Percentiles rank a stretch among this genome's conserved stretches.
Conservation (phyloP, 2,797 vertebrate species). For the Emydoidea blandingii region DNA sequence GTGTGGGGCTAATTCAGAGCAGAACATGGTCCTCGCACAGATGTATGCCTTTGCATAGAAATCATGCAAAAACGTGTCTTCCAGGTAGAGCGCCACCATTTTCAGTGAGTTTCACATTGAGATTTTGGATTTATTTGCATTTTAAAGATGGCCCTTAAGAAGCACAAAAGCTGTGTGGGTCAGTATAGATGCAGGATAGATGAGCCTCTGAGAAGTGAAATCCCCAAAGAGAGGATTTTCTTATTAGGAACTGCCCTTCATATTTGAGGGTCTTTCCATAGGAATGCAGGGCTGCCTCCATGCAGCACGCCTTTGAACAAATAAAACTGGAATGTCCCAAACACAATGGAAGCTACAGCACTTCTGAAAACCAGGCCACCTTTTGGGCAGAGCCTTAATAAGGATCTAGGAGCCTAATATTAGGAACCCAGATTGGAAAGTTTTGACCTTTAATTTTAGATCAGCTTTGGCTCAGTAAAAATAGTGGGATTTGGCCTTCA, state of each 20-base stretch:
- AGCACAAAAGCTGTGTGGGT: accelerated
- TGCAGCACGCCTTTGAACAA: not conserved
- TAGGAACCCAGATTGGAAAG: not conserved
- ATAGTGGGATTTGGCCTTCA: not conserved
- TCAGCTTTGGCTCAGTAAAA: not conserved
- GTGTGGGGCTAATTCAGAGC: not conserved
- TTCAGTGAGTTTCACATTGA: not conserved
- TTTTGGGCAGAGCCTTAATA: not conserved
- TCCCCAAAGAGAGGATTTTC: not conserved
- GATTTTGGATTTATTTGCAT: not conserved
- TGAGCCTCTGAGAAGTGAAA: not conserved
- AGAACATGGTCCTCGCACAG: not conserved
- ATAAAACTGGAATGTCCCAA: accelerated
- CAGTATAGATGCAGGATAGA: not conserved
- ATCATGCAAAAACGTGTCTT: not conserved
- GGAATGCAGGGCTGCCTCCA: not conserved
- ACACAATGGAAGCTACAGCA: not conserved
- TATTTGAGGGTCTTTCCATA: not conserved
- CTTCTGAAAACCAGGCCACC: not conserved
- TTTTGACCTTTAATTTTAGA: not conserved
- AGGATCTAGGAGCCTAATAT: not conserved
- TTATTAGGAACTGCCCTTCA: not conserved
- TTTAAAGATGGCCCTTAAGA: not conserved
- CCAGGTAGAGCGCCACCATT: not conserved
- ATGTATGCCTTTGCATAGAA: not conserved